A percentile compares a stretch with the other conserved stretches of the same genome.
phyloP scores from a whole-genome alignment of 2,797 vertebrate genomes.

The Percopsis omiscomaycus region DNA sequence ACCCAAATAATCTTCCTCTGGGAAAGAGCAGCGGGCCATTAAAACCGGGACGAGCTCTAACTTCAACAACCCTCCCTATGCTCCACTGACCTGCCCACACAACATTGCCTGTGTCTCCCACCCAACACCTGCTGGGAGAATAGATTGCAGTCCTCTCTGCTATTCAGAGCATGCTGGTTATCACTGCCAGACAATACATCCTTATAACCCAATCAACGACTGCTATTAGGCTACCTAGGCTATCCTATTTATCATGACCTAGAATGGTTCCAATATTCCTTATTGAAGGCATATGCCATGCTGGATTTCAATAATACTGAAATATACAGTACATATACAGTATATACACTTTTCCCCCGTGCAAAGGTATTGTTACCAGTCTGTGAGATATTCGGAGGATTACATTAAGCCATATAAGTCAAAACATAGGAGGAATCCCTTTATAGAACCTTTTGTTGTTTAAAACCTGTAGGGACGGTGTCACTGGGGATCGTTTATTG shows the following conservation, averaged over 20 bases:
- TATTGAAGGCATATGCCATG: neutral
- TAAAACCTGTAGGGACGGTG: constrained; percentile 1
- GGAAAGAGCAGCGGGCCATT: constrained; percentile 49
- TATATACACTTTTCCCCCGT: too few species aligned
- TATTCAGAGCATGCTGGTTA: neutral
- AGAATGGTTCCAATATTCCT: neutral
- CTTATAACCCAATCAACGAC: too few species aligned
- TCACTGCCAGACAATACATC: neutral
- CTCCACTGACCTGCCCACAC: constrained; percentile 34
- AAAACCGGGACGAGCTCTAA: constrained; percentile 36
- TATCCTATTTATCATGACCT: neutral
- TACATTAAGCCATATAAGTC: too few species aligned
- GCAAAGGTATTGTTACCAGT: too few species aligned
- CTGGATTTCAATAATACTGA: constrained; percentile 8
- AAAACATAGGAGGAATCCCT: constrained; percentile 5
- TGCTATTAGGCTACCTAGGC: neutral
- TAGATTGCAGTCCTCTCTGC: constrained; percentile 33
- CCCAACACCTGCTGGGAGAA: constrained; percentile 49
- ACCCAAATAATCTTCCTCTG: constrained; percentile 39
- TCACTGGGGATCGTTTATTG: constrained; percentile 44
- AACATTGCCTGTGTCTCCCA: constrained; percentile 38
- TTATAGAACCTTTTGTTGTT: constrained; percentile 41
- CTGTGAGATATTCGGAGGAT: constrained; percentile 42
- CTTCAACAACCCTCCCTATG: constrained; percentile 35
- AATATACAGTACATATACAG: neutral